A percentile compares a stretch with the other conserved stretches of the same genome.
Evolutionary conservation across 1,140 invertebrate genomes (phyloP).

Genomic region (Sinella curviseta): DNA sequence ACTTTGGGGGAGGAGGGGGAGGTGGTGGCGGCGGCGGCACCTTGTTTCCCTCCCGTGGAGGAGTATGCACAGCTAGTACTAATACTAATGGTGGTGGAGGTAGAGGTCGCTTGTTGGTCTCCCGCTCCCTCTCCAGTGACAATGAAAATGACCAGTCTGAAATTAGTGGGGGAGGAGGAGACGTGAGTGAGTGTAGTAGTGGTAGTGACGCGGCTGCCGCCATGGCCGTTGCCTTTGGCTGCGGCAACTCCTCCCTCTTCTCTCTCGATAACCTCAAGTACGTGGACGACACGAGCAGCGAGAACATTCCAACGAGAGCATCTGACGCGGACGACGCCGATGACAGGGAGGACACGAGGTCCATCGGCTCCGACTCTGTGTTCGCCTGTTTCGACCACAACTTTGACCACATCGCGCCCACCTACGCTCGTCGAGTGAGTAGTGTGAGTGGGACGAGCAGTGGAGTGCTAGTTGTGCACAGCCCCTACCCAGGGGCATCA

Average conservation of each 20-base stretch:
- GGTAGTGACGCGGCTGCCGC: slow-evolving; percentile 12
- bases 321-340: slow-evolving; percentile 40
- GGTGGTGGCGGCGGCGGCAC: too few species aligned
- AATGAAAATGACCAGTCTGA: not conserved
- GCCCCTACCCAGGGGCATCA: not conserved
- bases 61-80: too few species aligned
- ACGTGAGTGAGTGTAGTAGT: slow-evolving; percentile 20
- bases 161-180: slow-evolving; percentile 12
- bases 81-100: not conserved
- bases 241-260: slow-evolving; percentile 28
- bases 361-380: slow-evolving; percentile 48
- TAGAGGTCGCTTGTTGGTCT: not conserved
- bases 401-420: slow-evolving; percentile 35
- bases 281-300: slow-evolving; percentile 49
- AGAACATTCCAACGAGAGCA: slow-evolving; percentile 47
- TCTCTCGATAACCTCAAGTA: slow-evolving; percentile 45
- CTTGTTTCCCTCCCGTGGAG: not conserved
- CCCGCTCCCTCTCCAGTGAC: slow-evolving; percentile 1
- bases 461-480: not conserved
- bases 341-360: slow-evolving; percentile 36
- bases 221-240: not conserved
- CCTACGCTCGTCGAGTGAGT: slow-evolving; percentile 11
- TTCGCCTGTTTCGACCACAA: slow-evolving; percentile 36
- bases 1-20: not conserved
- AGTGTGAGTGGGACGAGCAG: slow-evolving; percentile 24